A percentile compares a stretch with the other conserved stretches of the same genome.
Conservation (phyloP, 53 echinoderm and acorn worm species). For the Hippasteria phrygiana region DNA sequence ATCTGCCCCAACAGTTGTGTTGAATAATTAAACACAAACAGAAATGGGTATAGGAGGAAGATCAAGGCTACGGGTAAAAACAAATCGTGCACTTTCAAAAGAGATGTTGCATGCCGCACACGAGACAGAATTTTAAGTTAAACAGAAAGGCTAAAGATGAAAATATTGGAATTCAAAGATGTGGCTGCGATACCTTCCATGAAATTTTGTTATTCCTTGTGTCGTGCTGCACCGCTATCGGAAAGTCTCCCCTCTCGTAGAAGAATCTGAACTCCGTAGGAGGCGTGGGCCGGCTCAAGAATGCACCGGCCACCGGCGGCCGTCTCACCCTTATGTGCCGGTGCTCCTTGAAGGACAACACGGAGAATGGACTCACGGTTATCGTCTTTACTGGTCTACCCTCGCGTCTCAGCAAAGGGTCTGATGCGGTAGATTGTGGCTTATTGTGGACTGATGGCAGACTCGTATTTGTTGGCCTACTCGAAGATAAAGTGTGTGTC, state of each 20-base stretch:
- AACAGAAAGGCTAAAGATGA: not conserved
- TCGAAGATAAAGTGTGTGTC: not conserved
- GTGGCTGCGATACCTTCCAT: constrained; percentile 80
- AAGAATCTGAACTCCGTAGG: constrained; percentile 86
- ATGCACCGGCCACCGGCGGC: constrained; percentile 80
- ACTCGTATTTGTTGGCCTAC: not conserved
- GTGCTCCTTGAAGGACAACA: not conserved
- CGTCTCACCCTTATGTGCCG: constrained; percentile 39
- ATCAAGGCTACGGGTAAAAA: no score
- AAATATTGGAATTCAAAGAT: not conserved
- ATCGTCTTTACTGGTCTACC: not conserved
- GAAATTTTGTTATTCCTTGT: constrained; percentile 86
- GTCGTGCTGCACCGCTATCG: constrained; percentile 89
- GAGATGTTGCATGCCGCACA: not conserved
- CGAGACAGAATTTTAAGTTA: not conserved
- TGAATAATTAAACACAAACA: no score
- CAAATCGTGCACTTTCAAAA: not conserved
- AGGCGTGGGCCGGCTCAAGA: constrained; percentile 55
- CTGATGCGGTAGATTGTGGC: constrained; percentile 16
- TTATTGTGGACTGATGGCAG: constrained; percentile 22
- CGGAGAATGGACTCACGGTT: constrained; percentile 22
- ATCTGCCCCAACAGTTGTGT: no score
- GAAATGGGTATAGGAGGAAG: no score
- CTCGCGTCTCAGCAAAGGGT: not conserved
- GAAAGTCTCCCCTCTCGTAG: constrained; percentile 95